Evolutionary conservation across 2,888 invertebrate species (phyloP).

Genomic region (Drymonia ruficornis): DNA sequence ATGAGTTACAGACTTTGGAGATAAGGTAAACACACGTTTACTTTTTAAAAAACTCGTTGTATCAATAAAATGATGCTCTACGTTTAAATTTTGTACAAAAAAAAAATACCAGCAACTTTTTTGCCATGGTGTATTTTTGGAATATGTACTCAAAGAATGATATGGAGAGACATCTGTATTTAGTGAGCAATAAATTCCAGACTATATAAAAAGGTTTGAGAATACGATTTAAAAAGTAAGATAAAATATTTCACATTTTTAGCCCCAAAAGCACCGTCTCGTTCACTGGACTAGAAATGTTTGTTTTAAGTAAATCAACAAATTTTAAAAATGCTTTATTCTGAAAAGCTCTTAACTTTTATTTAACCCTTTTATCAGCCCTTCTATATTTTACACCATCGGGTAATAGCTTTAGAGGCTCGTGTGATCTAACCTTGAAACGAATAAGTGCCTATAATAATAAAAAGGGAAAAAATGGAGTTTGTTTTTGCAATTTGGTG

Average conservation of each 20-base stretch:
- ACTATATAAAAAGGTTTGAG: too few relatives aligned
- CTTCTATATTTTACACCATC: constrained; percentile 33
- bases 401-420: constrained; percentile 38
- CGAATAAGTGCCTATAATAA: constrained; percentile 50
- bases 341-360: constrained; percentile 1
- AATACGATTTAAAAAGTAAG: too few relatives aligned
- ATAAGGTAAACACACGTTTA: background rate
- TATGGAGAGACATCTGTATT: too few relatives aligned
- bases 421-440: constrained; percentile 44
- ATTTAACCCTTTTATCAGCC: constrained; percentile 6
- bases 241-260: background rate
- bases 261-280: background rate
- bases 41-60: background rate
- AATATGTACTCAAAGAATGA: background rate
- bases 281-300: background rate
- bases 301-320: background rate
- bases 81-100: too few relatives aligned
- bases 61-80: too few relatives aligned
- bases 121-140: background rate
- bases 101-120: too few relatives aligned
- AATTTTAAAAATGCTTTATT: background rate
- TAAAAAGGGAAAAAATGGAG: constrained; percentile 43
- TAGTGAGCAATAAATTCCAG: too few relatives aligned
- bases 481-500: constrained; percentile 47
- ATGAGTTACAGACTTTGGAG: constrained; percentile 9